phyloP scores from a whole-genome alignment of 2,888 invertebrate species.

The Plemyria rubiginata region DNA sequence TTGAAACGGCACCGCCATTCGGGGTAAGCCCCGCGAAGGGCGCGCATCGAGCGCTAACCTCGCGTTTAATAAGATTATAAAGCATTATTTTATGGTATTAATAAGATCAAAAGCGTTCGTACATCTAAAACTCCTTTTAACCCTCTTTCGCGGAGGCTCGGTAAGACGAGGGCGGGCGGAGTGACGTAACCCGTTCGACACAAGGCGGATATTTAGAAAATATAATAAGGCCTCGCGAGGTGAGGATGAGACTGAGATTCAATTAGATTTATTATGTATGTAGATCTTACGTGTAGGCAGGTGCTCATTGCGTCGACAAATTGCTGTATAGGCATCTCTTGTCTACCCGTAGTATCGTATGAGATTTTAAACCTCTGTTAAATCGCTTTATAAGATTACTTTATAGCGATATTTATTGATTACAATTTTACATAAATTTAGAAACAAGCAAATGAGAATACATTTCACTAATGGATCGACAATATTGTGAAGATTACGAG shows the following conservation, averaged over 20 bases:
- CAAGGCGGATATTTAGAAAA: constrained; percentile 79
- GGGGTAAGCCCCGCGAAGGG: constrained; percentile 67
- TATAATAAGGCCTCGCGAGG: constrained; percentile 75
- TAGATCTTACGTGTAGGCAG: constrained; percentile 77
- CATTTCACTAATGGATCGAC: neutral
- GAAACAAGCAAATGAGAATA: neutral
- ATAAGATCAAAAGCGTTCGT: constrained; percentile 90
- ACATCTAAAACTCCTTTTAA: constrained; percentile 86
- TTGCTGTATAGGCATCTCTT: constrained; percentile 50
- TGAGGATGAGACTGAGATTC: constrained; percentile 81
- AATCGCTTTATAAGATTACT: constrained; percentile 38
- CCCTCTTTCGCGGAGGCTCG: constrained; percentile 79
- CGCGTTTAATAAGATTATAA: constrained; percentile 90
- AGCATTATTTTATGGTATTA: constrained; percentile 91
- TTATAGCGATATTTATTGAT: constrained; percentile 24
- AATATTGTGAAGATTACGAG: no score
- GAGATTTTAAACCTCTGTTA: constrained; percentile 53
- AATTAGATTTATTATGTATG: constrained; percentile 85
- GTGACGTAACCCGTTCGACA: constrained; percentile 70
- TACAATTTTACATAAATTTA: constrained; percentile 2
- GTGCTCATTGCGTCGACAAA: constrained; percentile 77
- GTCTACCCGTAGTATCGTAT: constrained; percentile 44
- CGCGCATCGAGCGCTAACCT: constrained; percentile 86
- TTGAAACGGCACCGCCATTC: constrained; percentile 62
- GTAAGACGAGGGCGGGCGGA: constrained; percentile 81